A percentile compares a stretch with the other conserved stretches of the same genome.
These are phyloP conservation scores for Anoplius nigerrimus DNA, from an alignment of 2,888 invertebrate genomes.

Conservation along the genomic window DNA sequence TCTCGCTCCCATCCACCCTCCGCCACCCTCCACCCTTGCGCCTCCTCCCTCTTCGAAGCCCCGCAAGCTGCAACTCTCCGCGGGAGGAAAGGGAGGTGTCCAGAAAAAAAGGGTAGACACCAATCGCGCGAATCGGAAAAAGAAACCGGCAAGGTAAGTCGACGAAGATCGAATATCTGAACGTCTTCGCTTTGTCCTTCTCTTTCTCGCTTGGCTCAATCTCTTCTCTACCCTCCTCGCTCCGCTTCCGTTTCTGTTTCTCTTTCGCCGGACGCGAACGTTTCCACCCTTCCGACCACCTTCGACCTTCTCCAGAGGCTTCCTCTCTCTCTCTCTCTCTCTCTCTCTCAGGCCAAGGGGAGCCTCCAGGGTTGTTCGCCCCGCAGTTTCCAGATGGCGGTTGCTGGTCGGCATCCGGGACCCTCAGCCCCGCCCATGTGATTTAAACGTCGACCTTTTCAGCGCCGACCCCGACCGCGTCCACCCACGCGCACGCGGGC, in stretches of 20 bases:
- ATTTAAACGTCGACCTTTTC: constrained; percentile 57
- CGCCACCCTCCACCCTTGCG: no score
- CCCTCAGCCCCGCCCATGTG: constrained; percentile 61
- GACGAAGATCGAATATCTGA: no score
- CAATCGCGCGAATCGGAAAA: no score
- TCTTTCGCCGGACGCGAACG: background rate
- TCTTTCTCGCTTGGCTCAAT: no score
- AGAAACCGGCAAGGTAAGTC: no score
- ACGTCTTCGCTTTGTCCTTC: no score
- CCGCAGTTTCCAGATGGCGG: constrained; percentile 57
- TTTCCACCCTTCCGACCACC: no score
- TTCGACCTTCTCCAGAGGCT: no score
- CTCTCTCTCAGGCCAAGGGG: background rate
- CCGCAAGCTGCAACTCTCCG: background rate
- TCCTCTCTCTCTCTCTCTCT: background rate
- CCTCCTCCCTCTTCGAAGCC: no score
- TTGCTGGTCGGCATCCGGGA: constrained; percentile 44
- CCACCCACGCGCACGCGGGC: constrained; percentile 8
- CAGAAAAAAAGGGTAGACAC: no score
- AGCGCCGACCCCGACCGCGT: constrained; percentile 17
- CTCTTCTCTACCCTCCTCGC: no score
- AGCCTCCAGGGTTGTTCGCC: constrained; percentile 43
- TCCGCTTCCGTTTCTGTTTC: background rate
- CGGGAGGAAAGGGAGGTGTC: background rate
- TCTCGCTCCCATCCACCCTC: no score